Evolutionary conservation across 2,888 invertebrate species (phyloP).

Genomic region (Anorthoa munda): DNA sequence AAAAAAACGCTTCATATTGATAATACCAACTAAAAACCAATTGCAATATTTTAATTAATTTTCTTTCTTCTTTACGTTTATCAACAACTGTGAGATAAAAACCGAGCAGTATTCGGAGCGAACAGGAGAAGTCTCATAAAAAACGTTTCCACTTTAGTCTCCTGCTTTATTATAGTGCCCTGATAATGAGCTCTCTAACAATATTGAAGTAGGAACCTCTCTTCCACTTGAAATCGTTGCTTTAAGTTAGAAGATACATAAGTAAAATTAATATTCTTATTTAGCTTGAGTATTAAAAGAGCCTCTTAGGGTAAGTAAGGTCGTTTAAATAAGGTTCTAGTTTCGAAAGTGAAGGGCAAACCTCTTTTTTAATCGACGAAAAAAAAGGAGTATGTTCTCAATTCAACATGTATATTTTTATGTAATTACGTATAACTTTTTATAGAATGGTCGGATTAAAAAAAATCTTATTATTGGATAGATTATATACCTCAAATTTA

Average conservation of each 20-base stretch:
- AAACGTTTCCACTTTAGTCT: conserved; percentile 30
- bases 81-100: conserved; percentile 27
- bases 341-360: not conserved
- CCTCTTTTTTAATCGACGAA: too few species aligned
- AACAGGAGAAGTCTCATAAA: conserved; percentile 26
- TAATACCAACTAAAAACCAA: not conserved
- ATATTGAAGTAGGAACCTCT: conserved; percentile 34
- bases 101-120: not conserved
- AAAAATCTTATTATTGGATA: too few species aligned
- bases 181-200: conserved; percentile 43
- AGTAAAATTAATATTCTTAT: conserved; percentile 16
- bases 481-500: too few species aligned
- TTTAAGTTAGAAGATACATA: conserved; percentile 2
- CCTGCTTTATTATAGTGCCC: conserved; percentile 19
- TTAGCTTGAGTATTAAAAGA: conserved; percentile 1
- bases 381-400: too few species aligned
- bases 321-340: not conserved
- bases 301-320: not conserved
- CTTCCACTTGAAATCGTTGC: conserved; percentile 7
- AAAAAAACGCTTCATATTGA: too few species aligned
- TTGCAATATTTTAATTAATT: conserved; percentile 24
- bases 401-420: too few species aligned
- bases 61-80: conserved; percentile 10
- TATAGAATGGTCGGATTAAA: too few species aligned
- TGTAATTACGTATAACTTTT: too few species aligned